Conservation (phyloP, 2,113 vertebrate genomes). For the Apeltes quadracus region DNA sequence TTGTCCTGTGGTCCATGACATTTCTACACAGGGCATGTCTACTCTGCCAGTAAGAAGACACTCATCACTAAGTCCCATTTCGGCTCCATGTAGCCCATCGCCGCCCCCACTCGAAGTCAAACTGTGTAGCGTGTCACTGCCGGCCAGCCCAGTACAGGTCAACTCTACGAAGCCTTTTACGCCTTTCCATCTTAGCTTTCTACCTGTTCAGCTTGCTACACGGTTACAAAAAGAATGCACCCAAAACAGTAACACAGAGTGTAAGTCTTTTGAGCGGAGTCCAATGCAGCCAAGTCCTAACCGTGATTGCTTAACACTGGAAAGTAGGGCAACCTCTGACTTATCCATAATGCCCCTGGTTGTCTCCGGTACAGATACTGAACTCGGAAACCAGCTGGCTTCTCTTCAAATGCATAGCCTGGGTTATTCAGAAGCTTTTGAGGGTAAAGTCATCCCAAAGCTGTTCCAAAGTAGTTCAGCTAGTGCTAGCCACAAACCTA, state of each 20-base stretch:
- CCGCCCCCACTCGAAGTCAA: constrained; percentile 8
- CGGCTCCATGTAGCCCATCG: constrained; percentile 71
- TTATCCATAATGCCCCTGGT: background rate
- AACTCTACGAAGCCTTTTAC: background rate
- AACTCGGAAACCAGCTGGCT: background rate
- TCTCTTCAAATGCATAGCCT: constrained; percentile 1
- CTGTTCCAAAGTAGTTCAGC: no score
- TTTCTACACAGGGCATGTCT: constrained; percentile 54
- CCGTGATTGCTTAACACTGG: constrained; percentile 49
- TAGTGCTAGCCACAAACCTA: no score
- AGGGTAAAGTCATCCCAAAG: no score
- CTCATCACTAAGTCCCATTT: constrained; percentile 13
- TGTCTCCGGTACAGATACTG: background rate
- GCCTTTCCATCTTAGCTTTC: constrained; percentile 11
- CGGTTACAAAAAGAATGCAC: background rate
- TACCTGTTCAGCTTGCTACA: constrained; percentile 3
- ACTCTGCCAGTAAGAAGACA: background rate
- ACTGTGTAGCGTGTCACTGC: constrained; percentile 53
- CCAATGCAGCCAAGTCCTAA: constrained; percentile 19
- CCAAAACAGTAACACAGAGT: background rate
- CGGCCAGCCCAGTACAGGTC: constrained; percentile 44
- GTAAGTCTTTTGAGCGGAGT: background rate
- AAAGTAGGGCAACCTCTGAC: constrained; percentile 30
- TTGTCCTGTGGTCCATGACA: constrained; percentile 12
- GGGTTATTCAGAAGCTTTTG: no score